Evolutionary conservation across 2,888 invertebrate species (phyloP).

Genomic region (Hartigia nigra): DNA sequence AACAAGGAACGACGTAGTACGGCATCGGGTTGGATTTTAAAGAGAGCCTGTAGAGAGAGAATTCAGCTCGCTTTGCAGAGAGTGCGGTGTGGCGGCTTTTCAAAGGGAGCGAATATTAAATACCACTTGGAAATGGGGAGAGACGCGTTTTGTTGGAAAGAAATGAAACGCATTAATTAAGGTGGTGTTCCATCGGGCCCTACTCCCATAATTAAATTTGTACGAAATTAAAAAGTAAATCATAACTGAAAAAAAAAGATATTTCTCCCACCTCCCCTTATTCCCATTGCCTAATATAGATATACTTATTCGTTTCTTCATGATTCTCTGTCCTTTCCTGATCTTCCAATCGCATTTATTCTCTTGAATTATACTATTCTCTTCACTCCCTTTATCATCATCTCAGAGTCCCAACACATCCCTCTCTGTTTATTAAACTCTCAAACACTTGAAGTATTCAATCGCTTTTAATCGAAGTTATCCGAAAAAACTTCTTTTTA

Average conservation of each 20-base stretch:
- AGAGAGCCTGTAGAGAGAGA: neutral
- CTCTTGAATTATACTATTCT: neutral
- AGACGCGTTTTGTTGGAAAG: constrained; percentile 18
- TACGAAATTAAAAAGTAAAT: constrained; percentile 37
- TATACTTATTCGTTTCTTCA: neutral
- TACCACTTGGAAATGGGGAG: constrained; percentile 1
- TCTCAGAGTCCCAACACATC: neutral
- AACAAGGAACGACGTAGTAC: neutral
- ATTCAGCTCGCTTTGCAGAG: neutral
- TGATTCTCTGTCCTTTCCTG: neutral
- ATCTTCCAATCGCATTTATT: neutral
- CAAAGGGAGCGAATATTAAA: constrained; percentile 8
- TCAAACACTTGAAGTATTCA: neutral
- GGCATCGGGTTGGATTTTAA: neutral
- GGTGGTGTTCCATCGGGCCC: constrained; percentile 21
- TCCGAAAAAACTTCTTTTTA: neutral
- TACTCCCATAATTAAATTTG: constrained; percentile 31
- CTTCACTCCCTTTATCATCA: neutral
- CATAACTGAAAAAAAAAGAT: constrained; percentile 25
- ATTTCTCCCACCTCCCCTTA: constrained; percentile 16
- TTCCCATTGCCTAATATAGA: constrained; percentile 1
- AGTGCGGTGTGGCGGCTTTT: neutral
- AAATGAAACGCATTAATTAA: constrained; percentile 32
- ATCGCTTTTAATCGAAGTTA: neutral
- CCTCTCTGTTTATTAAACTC: neutral